Base-by-base conservation (phyloP, 1,140 invertebrate species). In the Lutraria rhynchaena region DNA sequence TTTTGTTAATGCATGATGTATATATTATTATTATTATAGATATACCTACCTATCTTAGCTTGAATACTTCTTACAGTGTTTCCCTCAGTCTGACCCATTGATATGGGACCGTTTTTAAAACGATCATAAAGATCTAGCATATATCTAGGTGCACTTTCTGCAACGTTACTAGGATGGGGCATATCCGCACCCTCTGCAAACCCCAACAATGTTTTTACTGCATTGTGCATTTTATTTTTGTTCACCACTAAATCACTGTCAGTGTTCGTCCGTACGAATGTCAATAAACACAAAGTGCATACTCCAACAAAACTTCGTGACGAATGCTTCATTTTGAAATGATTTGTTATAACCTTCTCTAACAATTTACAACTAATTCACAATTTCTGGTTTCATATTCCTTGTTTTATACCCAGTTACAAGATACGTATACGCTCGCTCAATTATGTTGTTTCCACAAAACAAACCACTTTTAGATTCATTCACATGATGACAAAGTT, bases 41-140 rank as follows among this genome's bases (percentile, higher is more conserved):
- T n/a, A n/a, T n/a, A 33, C 76, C 31, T 67, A 80, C 76, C 65
- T 17, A 61, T 80, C 33, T 69, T 58, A 0, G 76, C 46, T 49
- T 69, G 63, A 13, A 80, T 69, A 60, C 76, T 80, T 49, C 76
- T 24, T 1, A 80, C 76, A 7, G 76, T 80, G 24, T 80, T 80
- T 46, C 76, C 76, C 19, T 69, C 31, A 33, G 46, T 31, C 31
- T 70, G 46, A 15, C 53, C 61, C 35, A 53, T 69, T 5, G 76
- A 69, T 11, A 80, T 69, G 1, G 61, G 63, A 2, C 76, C 76
- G 31, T 70, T 37, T 31, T 51, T 69, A 27, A 58, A 67, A n/a
- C 31, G 17, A 15, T 80, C 63, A 41, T 80, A 80, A 58, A 80
- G 70, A 80, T 80, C 76, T 53, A 80, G 24, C 76, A 80, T 80